Percentiles rank a stretch among this genome's conserved stretches.
Evolutionary conservation across 2,797 vertebrate genomes (phyloP).

Genomic region (Smutsia gigantea): DNA sequence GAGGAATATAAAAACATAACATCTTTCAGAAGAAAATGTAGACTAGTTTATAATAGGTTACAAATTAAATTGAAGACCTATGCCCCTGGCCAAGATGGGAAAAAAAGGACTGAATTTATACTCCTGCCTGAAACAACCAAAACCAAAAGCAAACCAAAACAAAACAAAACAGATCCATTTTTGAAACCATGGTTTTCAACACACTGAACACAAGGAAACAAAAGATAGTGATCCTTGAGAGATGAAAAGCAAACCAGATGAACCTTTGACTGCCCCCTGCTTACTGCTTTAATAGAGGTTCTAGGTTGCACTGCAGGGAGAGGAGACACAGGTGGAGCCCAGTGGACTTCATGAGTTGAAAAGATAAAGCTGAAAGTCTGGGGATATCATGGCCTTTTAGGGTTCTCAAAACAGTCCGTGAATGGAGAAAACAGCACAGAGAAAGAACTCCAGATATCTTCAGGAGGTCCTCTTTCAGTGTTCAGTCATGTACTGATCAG

Average conservation of each 20-base stretch:
- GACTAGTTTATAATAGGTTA: neutral
- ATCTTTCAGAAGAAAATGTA: neutral
- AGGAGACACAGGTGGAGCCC: neutral
- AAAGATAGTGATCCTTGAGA: neutral
- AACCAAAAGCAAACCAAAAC: neutral
- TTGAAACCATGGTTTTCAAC: neutral
- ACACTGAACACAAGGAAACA: neutral
- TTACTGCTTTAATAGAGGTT: neutral
- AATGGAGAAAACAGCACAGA: neutral
- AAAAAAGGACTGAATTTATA: neutral
- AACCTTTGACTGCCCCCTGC: neutral
- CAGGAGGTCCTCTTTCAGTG: neutral
- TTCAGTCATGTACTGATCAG: neutral
- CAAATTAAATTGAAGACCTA: neutral
- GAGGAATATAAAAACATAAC: neutral
- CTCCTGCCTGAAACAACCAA: neutral
- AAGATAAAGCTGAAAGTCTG: neutral
- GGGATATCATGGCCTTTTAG: neutral
- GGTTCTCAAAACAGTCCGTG: neutral
- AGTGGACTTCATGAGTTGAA: neutral
- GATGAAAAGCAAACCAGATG: neutral
- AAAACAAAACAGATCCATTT: neutral
- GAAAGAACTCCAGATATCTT: neutral
- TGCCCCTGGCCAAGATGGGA: neutral
- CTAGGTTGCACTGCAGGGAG: neutral